Conservation (phyloP, 2,113 vertebrate genomes). For the Corydoras sp. region DNA sequence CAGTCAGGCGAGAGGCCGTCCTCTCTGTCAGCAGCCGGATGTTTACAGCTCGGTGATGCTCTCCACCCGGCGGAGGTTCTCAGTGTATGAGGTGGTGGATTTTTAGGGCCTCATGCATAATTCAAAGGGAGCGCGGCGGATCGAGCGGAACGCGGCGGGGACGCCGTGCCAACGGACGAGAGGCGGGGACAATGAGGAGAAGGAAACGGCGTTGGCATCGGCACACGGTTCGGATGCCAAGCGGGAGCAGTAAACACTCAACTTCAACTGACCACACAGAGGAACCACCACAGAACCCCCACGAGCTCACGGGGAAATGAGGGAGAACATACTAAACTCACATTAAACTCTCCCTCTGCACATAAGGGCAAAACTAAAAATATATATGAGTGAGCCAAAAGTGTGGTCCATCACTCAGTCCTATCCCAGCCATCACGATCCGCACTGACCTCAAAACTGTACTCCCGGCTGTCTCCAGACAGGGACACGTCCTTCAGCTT, state of each 20-base stretch:
- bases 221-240: not conserved
- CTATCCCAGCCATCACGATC: no score
- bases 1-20: conserved; percentile 17
- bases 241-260: no score
- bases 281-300: no score
- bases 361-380: no score
- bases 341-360: no score
- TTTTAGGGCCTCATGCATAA: conserved; percentile 23
- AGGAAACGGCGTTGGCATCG: not conserved
- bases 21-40: conserved; percentile 36
- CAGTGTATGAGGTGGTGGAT: not conserved
- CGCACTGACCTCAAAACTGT: conserved; percentile 77
- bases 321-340: no score
- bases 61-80: not conserved
- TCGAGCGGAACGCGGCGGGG: not conserved
- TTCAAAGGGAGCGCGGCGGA: conserved; percentile 10
- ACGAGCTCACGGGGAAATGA: no score
- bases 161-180: not conserved
- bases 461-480: conserved; percentile 76
- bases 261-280: no score
- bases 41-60: conserved; percentile 39
- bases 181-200: not conserved
- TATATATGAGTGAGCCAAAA: no score
- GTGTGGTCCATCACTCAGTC: no score
- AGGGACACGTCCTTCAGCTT: conserved; percentile 73